phyloP scores from a whole-genome alignment of 1,140 invertebrate species.

The Drosophila oshimai region DNA sequence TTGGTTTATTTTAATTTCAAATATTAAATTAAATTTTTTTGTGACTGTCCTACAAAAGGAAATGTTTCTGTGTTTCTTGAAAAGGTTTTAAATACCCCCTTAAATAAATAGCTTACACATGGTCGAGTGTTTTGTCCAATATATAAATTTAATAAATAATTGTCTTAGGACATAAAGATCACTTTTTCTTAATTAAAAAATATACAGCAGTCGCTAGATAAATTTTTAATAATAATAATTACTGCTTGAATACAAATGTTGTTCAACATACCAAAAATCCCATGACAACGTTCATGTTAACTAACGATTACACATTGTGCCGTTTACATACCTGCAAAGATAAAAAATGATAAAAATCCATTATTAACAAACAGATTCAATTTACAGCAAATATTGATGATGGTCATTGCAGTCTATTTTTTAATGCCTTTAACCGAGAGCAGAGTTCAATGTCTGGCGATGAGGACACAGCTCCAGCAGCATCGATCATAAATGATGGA shows the following conservation, averaged over 20 bases:
- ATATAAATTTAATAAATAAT: no score
- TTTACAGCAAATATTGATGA: constrained; percentile 19
- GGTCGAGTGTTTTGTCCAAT: no score
- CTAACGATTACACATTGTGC: not conserved
- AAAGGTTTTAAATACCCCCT: no score
- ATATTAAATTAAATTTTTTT: no score
- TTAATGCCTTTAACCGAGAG: constrained; percentile 15
- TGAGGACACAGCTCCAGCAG: constrained; percentile 20
- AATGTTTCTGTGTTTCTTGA: no score
- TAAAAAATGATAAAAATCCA: not conserved
- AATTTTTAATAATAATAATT: no score
- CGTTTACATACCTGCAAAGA: constrained; percentile 50
- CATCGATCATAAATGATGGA: constrained; percentile 76
- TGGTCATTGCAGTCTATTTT: constrained; percentile 15
- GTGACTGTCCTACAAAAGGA: no score
- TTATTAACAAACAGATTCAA: constrained; percentile 15
- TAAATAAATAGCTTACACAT: no score
- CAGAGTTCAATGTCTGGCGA: constrained; percentile 10
- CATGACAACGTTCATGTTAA: not conserved
- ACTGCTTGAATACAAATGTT: no score
- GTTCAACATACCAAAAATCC: not conserved
- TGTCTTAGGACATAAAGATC: no score
- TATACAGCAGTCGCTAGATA: no score
- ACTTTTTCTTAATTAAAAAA: no score
- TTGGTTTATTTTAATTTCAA: not conserved